phyloP scores from a whole-genome alignment of 1,140 invertebrate species.

The Euura lappo region DNA sequence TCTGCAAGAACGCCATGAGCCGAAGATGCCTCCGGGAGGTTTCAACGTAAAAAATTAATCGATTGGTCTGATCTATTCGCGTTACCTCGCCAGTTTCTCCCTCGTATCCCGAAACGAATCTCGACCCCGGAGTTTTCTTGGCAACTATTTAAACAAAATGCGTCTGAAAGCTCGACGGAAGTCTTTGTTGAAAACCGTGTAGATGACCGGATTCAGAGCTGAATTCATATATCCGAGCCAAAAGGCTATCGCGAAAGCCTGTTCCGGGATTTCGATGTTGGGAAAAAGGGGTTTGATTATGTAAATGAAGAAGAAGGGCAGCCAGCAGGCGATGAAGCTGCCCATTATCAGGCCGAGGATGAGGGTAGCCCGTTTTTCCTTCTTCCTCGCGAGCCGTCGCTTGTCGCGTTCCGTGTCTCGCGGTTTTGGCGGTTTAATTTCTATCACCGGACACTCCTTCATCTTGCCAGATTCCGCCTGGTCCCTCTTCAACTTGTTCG shows the following conservation, averaged over 20 bases:
- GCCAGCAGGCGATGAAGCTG: constrained; percentile 98
- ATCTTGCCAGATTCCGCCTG: constrained; percentile 32
- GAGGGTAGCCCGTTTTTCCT: constrained; percentile 96
- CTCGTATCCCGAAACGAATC: constrained; percentile 68
- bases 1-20: no score
- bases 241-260: constrained; percentile 94
- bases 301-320: constrained; percentile 97
- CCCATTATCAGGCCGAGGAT: constrained; percentile 98
- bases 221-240: constrained; percentile 99
- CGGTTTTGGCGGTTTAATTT: constrained; percentile 72
- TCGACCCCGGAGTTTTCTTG: constrained; percentile 74
- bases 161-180: constrained; percentile 94
- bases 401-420: constrained; percentile 93
- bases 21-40: no score
- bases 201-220: constrained; percentile 96
- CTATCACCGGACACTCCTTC: constrained; percentile 49
- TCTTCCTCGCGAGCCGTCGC: constrained; percentile 90
- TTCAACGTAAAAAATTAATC: no score
- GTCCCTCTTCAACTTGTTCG: constrained; percentile 64
- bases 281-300: constrained; percentile 84
- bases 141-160: constrained; percentile 93
- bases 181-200: constrained; percentile 99
- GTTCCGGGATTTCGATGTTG: constrained; percentile 76
- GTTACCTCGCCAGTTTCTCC: constrained; percentile 64
- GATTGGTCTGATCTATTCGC: constrained; percentile 35